Evolutionary conservation across 2,113 vertebrate genomes (phyloP), one percentile per base, ranked within the genome.

Genomic region (Xyrauchen texanus): DNA sequence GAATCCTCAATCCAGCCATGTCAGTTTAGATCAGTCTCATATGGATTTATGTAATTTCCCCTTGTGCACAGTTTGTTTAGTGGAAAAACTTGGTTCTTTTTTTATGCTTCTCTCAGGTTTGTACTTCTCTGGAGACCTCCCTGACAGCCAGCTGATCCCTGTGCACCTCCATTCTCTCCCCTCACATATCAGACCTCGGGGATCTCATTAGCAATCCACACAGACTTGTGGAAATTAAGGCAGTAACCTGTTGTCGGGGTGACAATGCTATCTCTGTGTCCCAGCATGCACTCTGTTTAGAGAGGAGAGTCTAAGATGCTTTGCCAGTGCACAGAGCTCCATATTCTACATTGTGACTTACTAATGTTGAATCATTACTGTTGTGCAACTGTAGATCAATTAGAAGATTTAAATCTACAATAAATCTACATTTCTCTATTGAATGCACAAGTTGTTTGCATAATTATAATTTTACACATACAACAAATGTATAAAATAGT

Each of bases 141-240:
- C 65, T 67, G 47, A 67, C 69, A 81, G 71, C 80, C 71, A 84
- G 70, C 61, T 84, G 79, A 71, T 82, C 83, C 82, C 62, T 15
- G 44, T 70, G 66, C 76, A 79, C 53, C 67, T 75, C 79, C 60
- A 55, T 68, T 49, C 61, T 79, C 47, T 45, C 51, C 42, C 69
- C 71, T 67, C 71, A 67, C 55, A 76, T 71, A 67, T 63, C 9
- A 76, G 52, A 72, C 83, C 74, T 63, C 76, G 6, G 83, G 76
- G 83, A 84, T 68, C 80, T 82, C 71, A 82, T 84, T 84, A 84
- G 13, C 68, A 76, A 68, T 34, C 71, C n/a, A 52, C 71, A 53
- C 52, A 67, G 64, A 71, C 47, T 34, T 60, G 62, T 71, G 55
- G 34, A 79, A 60, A 51, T 63, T 52, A 71, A 71, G 16, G 67